Conservation (phyloP, 2,797 vertebrate species). For the Lemur catta region DNA sequence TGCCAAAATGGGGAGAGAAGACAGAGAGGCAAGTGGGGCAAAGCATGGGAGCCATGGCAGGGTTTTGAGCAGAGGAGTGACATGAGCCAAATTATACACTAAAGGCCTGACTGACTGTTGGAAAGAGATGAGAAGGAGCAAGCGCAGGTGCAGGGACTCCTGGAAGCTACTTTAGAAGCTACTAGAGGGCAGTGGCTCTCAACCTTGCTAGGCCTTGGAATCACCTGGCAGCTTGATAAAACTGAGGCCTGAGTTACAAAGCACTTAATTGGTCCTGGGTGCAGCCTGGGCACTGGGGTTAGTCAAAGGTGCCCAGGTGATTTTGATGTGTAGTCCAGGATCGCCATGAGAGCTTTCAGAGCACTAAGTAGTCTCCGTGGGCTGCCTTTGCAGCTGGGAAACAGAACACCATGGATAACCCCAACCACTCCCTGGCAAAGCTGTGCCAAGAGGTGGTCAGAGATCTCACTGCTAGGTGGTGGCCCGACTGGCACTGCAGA, state of each 20-base stretch:
- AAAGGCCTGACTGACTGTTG: not conserved
- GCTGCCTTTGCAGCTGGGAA: not conserved
- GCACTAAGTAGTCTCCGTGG: not conserved
- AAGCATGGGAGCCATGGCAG: accelerated
- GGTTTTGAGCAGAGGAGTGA: not conserved
- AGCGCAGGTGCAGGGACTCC: not conserved
- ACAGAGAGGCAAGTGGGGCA: not conserved
- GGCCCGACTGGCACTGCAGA: not conserved
- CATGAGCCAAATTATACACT: not conserved
- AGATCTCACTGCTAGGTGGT: not conserved
- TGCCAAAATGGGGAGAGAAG: not conserved
- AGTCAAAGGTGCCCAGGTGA: not conserved
- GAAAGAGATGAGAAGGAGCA: not conserved
- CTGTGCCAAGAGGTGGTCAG: not conserved
- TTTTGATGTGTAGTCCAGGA: not conserved
- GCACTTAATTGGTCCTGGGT: not conserved
- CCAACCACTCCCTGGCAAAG: not conserved
- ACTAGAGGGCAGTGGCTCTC: not conserved
- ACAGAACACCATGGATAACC: not conserved
- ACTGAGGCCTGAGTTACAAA: not conserved
- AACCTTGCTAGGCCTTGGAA: not conserved
- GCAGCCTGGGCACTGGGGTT: not conserved
- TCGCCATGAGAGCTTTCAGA: not conserved
- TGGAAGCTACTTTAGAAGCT: not conserved
- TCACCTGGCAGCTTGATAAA: not conserved